Percentiles rank a stretch among this genome's conserved stretches.
phyloP scores from a whole-genome alignment of 2,888 invertebrate species.

The Tetropium fuscum region DNA sequence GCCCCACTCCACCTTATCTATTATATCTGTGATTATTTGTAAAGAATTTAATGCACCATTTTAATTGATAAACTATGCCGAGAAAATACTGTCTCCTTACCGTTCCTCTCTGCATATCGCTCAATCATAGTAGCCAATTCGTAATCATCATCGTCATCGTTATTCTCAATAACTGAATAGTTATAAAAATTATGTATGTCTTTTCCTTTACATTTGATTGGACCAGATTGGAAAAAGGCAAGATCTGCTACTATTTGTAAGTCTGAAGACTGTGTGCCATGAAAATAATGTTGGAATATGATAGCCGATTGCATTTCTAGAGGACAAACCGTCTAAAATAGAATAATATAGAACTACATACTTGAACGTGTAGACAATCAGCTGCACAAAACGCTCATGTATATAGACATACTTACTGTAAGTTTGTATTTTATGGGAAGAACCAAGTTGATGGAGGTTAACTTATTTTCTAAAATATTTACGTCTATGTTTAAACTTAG shows the following conservation, averaged over 20 bases:
- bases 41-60: no score
- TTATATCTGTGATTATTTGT: no score
- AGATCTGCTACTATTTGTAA: constrained; percentile 67
- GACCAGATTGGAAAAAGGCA: constrained; percentile 66
- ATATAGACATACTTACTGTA: constrained; percentile 67
- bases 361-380: background rate
- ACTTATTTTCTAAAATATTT: constrained; percentile 67
- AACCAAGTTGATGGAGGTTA: constrained; percentile 71
- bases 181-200: constrained; percentile 70
- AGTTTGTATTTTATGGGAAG: constrained; percentile 73
- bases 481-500: constrained; percentile 72
- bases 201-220: constrained; percentile 67
- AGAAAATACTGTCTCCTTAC: constrained; percentile 68
- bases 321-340: constrained; percentile 68
- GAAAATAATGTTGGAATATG: constrained; percentile 66
- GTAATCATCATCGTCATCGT: constrained; percentile 64
- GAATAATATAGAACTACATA: no score
- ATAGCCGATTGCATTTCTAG: constrained; percentile 71
- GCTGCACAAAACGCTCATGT: background rate
- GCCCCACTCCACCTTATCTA: no score
- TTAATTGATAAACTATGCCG: no score
- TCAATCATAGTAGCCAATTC: constrained; percentile 69
- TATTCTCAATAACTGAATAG: constrained; percentile 67
- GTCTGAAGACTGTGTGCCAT: constrained; percentile 58
- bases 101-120: constrained; percentile 71